Conservation (phyloP, 2,888 invertebrate species). For the Drosophila infuscata region DNA sequence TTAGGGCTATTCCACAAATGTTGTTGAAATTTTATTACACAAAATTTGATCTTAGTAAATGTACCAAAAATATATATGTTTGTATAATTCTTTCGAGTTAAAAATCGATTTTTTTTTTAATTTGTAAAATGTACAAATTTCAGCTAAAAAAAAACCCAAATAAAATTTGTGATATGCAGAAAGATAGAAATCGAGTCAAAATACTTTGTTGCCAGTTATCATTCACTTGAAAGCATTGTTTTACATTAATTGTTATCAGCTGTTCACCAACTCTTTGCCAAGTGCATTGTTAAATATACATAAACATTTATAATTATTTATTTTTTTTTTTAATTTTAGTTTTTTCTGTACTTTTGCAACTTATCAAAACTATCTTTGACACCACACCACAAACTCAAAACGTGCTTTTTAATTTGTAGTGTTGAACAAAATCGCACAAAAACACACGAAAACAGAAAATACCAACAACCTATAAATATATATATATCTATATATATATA, state of each 20-base stretch:
- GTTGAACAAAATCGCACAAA: conserved; percentile 26
- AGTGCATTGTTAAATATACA: conserved; percentile 62
- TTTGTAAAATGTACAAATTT: background rate
- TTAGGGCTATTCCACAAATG: background rate
- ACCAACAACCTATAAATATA: conserved; percentile 9
- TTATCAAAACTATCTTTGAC: background rate
- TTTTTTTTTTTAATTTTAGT: conserved; percentile 12
- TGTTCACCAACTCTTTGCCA: conserved; percentile 11
- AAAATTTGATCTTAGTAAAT: background rate
- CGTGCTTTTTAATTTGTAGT: conserved; percentile 55
- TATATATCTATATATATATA: background rate
- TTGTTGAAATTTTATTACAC: background rate
- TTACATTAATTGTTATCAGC: conserved; percentile 9
- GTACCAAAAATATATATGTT: background rate
- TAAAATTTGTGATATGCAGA: background rate
- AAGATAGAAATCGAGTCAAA: background rate
- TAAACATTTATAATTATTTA: conserved; percentile 26
- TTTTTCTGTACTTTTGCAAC: background rate
- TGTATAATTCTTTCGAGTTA: no score
- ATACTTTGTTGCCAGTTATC: background rate
- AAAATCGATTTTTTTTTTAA: background rate
- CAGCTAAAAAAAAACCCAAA: background rate
- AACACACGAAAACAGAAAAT: conserved; percentile 9
- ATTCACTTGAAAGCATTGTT: background rate
- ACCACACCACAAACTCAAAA: background rate